These are phyloP conservation scores for Neopipo cinnamomea DNA, from an alignment of 2,113 vertebrate genomes.

Conservation along the genomic window DNA sequence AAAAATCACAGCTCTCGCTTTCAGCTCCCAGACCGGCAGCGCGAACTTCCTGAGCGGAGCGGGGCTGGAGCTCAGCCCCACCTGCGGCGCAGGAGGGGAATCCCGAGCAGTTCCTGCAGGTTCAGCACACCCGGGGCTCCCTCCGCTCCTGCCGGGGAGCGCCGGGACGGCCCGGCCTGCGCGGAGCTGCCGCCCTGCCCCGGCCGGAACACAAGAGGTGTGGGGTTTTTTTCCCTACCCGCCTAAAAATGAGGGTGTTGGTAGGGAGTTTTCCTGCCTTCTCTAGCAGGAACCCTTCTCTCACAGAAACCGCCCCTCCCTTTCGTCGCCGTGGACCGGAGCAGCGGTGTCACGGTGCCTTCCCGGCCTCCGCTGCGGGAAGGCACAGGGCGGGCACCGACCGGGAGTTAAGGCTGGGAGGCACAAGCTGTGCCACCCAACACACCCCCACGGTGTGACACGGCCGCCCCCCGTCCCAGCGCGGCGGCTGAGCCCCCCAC, in stretches of 20 bases:
- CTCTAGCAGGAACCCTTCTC: background rate
- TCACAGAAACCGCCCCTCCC: background rate
- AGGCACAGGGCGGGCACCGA: background rate
- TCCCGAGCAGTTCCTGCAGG: fast-evolving
- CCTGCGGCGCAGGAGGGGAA: background rate
- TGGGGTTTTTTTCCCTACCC: background rate
- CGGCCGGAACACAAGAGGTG: fast-evolving
- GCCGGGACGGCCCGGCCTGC: background rate
- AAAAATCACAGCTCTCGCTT: background rate
- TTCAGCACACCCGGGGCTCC: background rate
- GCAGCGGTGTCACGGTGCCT: background rate
- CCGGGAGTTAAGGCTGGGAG: background rate
- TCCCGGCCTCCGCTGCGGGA: background rate
- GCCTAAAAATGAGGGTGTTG: background rate
- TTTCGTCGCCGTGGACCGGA: background rate
- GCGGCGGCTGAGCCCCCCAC: background rate
- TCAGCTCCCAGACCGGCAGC: fast-evolving
- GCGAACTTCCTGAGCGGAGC: background rate
- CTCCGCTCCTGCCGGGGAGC: background rate
- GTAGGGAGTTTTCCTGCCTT: background rate
- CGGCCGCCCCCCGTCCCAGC: background rate
- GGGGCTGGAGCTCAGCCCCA: background rate
- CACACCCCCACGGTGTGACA: background rate
- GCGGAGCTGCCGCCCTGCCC: background rate
- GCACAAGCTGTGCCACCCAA: background rate